phyloP scores from a whole-genome alignment of 1,140 invertebrate species.

The Pinna nobilis region DNA sequence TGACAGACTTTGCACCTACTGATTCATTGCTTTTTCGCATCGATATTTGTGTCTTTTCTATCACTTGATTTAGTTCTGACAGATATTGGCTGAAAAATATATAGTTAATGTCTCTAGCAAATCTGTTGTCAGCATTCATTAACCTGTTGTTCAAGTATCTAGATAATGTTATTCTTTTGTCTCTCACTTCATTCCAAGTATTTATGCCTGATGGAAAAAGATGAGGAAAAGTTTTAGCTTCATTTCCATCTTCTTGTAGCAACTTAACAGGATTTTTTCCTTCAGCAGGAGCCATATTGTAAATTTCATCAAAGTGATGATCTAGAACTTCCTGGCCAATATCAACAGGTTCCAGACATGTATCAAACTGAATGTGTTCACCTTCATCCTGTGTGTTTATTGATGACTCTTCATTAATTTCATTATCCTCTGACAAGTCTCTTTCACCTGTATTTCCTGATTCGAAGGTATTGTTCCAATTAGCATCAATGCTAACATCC shows the following conservation, averaged over 20 bases:
- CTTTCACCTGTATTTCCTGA: no score
- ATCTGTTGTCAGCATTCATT: conserved; percentile 32
- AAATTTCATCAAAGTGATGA: conserved; percentile 31
- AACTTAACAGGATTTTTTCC: conserved; percentile 18
- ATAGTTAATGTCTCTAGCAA: conserved; percentile 17
- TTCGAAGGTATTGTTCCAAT: no score
- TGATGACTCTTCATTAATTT: background rate
- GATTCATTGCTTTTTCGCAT: no score
- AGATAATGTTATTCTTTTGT: conserved; percentile 4
- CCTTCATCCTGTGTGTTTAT: background rate
- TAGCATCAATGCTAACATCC: conserved; percentile 5
- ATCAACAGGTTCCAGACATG: conserved; percentile 44
- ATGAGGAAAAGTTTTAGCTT: conserved; percentile 27
- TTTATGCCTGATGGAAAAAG: conserved; percentile 24
- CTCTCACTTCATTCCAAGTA: conserved; percentile 15
- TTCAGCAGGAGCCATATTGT: conserved; percentile 30
- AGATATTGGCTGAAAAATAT: conserved; percentile 34
- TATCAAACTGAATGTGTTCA: conserved; percentile 9
- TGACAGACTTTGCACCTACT: no score
- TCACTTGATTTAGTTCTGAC: conserved; percentile 24
- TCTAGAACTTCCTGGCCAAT: conserved; percentile 43
- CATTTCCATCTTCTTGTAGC: conserved; percentile 24
- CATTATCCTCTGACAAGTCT: background rate
- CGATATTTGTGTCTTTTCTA: conserved; percentile 20
- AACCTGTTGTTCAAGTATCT: conserved; percentile 31